Evolutionary conservation across 2,113 vertebrate genomes (phyloP).

Genomic region (Ondatra zibethicus): DNA sequence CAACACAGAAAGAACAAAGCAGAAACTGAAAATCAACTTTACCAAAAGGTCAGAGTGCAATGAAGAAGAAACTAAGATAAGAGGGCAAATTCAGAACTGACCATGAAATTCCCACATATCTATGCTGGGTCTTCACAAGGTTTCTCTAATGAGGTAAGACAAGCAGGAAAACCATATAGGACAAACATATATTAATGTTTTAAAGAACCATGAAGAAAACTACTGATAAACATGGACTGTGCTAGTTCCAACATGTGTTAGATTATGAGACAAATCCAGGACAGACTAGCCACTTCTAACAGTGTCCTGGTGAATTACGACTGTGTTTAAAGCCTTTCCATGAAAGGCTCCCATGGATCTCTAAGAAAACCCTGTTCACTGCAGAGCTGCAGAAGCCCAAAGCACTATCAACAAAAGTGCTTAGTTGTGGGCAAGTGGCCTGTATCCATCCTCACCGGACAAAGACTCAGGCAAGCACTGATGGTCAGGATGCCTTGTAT

Average conservation of each 20-base stretch:
- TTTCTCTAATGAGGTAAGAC: not conserved
- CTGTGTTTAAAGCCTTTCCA: not conserved
- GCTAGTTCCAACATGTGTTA: not conserved
- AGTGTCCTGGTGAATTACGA: not conserved
- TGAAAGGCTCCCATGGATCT: not conserved
- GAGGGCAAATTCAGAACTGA: not conserved
- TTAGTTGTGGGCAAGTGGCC: not conserved
- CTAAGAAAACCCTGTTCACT: not conserved
- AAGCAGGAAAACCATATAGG: not conserved
- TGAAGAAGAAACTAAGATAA: slow-evolving; percentile 14
- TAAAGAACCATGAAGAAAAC: slow-evolving; percentile 61
- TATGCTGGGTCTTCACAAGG: not conserved
- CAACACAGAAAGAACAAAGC: slow-evolving; percentile 30
- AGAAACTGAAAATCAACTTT: slow-evolving; percentile 66
- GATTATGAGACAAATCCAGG: not conserved
- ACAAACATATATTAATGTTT: not conserved
- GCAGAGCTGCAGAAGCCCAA: not conserved
- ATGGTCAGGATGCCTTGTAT: not conserved
- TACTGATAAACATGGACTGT: not conserved
- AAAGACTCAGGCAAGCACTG: not conserved
- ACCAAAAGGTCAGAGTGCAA: not conserved
- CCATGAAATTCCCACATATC: not conserved
- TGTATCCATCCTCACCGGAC: not conserved
- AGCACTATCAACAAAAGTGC: not conserved
- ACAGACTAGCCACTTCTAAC: not conserved